A percentile compares a stretch with the other conserved stretches of the same genome.
These are phyloP conservation scores for Bryconaethiops microstoma DNA, from an alignment of 2,797 vertebrate species.

Conservation along the genomic window DNA sequence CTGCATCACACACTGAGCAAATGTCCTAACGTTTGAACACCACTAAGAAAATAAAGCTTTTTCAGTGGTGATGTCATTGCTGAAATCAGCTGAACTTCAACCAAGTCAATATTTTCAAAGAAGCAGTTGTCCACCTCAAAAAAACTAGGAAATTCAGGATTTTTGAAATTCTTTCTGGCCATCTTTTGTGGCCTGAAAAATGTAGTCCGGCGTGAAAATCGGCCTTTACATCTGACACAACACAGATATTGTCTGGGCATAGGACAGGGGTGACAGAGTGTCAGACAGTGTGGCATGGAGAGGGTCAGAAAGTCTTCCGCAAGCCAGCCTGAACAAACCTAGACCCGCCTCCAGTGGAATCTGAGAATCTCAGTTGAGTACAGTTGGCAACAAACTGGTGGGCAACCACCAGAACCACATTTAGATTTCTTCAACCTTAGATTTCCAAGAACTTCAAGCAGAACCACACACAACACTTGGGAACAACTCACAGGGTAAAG, in stretches of 20 bases:
- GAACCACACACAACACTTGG: conserved; percentile 21
- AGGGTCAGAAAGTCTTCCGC: conserved; percentile 49
- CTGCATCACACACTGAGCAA: not conserved
- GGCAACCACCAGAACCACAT: not conserved
- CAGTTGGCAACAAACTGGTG: conserved; percentile 31
- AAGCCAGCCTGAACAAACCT: conserved; percentile 23
- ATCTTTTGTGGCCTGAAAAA: conserved; percentile 58
- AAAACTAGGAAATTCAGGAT: conserved; percentile 57
- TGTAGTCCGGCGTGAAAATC: conserved; percentile 71
- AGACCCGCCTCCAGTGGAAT: conserved; percentile 11
- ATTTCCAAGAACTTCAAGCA: conserved; percentile 24
- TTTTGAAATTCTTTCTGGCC: conserved; percentile 63
- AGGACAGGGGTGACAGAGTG: conserved; percentile 71
- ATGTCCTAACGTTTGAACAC: not conserved
- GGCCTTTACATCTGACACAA: conserved; percentile 75
- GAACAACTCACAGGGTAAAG: conserved; percentile 6
- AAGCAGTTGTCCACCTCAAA: conserved; percentile 44
- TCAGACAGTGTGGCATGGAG: conserved; percentile 58
- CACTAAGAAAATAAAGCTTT: not conserved
- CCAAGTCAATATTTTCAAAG: conserved; percentile 48
- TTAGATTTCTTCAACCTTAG: conserved; percentile 17
- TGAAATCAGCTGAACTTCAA: conserved; percentile 33
- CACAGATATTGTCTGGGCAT: conserved; percentile 73
- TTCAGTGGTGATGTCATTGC: conserved; percentile 8
- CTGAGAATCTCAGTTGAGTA: conserved; percentile 16